phyloP scores from a whole-genome alignment of 2,113 vertebrate species.

The Rhadina sibilatrix region DNA sequence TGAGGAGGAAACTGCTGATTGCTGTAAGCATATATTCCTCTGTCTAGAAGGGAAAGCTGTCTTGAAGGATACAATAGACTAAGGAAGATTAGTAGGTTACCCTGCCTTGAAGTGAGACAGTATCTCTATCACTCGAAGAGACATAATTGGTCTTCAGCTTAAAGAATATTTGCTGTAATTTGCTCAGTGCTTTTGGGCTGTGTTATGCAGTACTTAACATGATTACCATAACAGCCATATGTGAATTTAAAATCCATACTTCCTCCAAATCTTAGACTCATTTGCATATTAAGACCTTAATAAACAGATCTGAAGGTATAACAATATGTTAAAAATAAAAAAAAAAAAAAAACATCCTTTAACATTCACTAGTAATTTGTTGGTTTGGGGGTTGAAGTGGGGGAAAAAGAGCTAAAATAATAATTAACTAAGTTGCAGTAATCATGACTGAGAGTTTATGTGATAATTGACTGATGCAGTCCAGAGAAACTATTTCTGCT shows the following conservation, averaged over 20 bases:
- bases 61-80: not conserved
- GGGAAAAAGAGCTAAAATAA: not conserved
- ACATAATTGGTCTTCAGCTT: accelerated
- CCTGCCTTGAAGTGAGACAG: not conserved
- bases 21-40: not conserved
- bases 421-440: not conserved
- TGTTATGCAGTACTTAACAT: not conserved
- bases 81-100: not conserved
- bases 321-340: not conserved
- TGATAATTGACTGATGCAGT: not conserved
- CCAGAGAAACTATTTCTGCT: not conserved
- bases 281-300: not conserved
- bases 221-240: not conserved
- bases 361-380: not conserved
- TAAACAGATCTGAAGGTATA: not conserved
- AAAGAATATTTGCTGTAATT: not conserved
- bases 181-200: not conserved
- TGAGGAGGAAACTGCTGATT: not conserved
- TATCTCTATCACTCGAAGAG: not conserved
- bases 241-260: not conserved
- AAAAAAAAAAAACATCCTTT: not conserved
- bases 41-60: not conserved
- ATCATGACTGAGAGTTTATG: not conserved
- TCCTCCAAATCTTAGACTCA: not conserved
- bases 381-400: not conserved